Percentiles rank a stretch among this genome's conserved stretches.
phyloP scores from a whole-genome alignment of 2,113 vertebrate genomes.

The Dicentrarchus labrax region DNA sequence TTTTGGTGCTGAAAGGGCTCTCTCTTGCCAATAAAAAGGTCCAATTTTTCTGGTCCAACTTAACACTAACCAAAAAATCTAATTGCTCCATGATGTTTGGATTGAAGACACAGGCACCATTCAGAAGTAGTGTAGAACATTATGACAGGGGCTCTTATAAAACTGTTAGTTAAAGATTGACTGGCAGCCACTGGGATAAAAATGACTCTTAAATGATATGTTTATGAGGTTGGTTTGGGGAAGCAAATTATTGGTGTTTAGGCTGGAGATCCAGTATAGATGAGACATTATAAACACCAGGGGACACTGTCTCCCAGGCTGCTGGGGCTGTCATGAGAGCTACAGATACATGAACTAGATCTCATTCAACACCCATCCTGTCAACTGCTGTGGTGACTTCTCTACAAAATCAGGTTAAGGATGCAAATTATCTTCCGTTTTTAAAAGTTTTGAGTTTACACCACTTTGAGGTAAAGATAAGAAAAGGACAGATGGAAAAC shows the following conservation, averaged over 20 bases:
- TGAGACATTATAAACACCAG: slow-evolving; percentile 78
- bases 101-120: slow-evolving; percentile 64
- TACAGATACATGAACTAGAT: slow-evolving; percentile 25
- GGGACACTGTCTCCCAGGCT: slow-evolving; percentile 84
- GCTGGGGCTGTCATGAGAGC: slow-evolving; percentile 52
- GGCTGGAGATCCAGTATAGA: slow-evolving; percentile 55
- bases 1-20: slow-evolving; percentile 52
- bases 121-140: slow-evolving; percentile 60
- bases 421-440: neutral
- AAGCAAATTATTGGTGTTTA: slow-evolving; percentile 43
- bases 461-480: neutral
- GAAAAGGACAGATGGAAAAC: neutral
- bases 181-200: slow-evolving; percentile 47
- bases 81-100: slow-evolving; percentile 71
- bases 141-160: slow-evolving; percentile 45
- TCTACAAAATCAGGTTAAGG: neutral
- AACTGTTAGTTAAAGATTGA: slow-evolving; percentile 55
- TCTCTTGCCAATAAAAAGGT: slow-evolving; percentile 55
- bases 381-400: slow-evolving; percentile 2
- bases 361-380: slow-evolving; percentile 30
- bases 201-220: slow-evolving; percentile 48
- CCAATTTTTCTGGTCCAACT: slow-evolving; percentile 48
- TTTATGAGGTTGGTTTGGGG: slow-evolving; percentile 43
- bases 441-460: neutral
- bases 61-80: slow-evolving; percentile 46